Base-by-base conservation (phyloP, 2,113 vertebrate genomes). In the Nothoprocta pentlandii region DNA sequence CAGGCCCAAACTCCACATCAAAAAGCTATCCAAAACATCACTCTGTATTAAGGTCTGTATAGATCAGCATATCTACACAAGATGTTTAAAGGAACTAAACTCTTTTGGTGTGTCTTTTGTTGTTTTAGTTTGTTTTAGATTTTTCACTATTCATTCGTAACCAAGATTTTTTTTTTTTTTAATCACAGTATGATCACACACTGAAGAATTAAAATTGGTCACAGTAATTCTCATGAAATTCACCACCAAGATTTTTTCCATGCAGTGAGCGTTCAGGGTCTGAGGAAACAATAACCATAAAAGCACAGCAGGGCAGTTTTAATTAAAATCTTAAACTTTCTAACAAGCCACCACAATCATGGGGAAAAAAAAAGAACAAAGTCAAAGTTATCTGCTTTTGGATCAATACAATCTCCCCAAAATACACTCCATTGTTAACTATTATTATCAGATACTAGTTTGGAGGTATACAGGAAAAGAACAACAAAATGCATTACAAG, bases 11-110 rank as follows among this genome's bases (percentile, higher is more conserved):
- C 70, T 74, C 32, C 20, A 32, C 10, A 58, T 21, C 13, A 42
- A 81, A 85, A 83, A 30, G 3, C 8, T 21, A 14, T 39, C 8
- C 22, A 26, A 39, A 70, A n/a, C 10, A 22, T 15, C 17, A 12
- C 10, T 36, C 10, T 73, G 3, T 34, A 13, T 20, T 58, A 23
- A 85, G 30, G 30, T 64, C 26, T 77, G 10, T 30, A 85, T 53
- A 17, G 30, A 70, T 19, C 2, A 42, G 4, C 12, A 22, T 10
- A 17, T 42, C 20, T 42, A 7, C 9, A 41, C 4, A 30, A 54
- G 44, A 12, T 21, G 0, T 41, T 26, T 62, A 10, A 51, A 71
- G 25, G 6, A 49, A 23, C 2, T 32, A 4, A 14, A 13, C 0
- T 80, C 4, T 74, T 71, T 61, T 20, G 10, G 49, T 26, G 19